These are phyloP conservation scores for Tinea trinotella DNA, from an alignment of 2,888 invertebrate genomes.

Conservation along the genomic window DNA sequence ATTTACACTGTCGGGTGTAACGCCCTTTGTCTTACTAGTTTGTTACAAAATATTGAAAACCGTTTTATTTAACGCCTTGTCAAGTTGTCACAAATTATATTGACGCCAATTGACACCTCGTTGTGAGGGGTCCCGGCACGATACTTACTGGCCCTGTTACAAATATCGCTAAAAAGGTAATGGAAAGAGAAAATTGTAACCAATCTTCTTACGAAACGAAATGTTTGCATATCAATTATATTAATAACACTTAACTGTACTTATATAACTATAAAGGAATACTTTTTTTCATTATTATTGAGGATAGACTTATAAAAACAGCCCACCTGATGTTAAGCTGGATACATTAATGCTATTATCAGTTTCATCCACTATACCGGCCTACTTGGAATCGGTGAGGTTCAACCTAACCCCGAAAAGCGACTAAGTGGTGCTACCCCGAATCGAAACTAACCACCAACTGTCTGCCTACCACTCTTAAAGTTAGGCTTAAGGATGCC, in stretches of 20 bases:
- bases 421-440: too few species aligned
- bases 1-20: conserved; percentile 62
- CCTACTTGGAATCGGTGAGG: too few species aligned
- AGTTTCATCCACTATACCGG: too few species aligned
- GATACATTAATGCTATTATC: too few species aligned
- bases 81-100: conserved; percentile 57
- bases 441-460: too few species aligned
- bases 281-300: too few species aligned
- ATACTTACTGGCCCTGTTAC: conserved; percentile 4
- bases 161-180: conserved; percentile 12
- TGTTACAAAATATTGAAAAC: conserved; percentile 72
- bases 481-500: too few species aligned
- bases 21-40: conserved; percentile 69
- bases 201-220: neutral
- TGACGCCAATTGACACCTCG: conserved; percentile 32
- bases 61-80: conserved; percentile 66
- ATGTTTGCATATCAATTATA: neutral
- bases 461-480: too few species aligned
- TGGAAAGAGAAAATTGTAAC: conserved; percentile 10
- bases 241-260: neutral
- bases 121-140: conserved; percentile 4
- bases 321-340: too few species aligned
- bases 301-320: too few species aligned
- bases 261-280: too few species aligned
- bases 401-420: too few species aligned